A percentile compares a stretch with the other conserved stretches of the same genome.
Conservation (phyloP, 2,888 invertebrate genomes). For the Allolobophora icterica region DNA sequence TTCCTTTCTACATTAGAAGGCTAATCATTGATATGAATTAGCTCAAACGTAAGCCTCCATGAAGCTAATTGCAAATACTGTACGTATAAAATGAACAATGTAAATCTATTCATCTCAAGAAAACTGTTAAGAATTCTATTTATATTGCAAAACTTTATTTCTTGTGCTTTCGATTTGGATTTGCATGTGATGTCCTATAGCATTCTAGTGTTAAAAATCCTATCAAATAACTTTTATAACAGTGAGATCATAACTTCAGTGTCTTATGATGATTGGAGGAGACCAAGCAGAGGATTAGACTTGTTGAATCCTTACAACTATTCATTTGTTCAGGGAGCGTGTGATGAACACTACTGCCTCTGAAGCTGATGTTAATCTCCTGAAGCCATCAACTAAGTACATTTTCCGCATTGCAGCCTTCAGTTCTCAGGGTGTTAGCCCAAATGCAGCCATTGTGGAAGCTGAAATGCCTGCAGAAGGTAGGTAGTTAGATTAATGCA, state of each 20-base stretch:
- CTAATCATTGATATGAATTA: background rate
- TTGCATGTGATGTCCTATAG: too few species aligned
- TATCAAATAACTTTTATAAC: too few species aligned
- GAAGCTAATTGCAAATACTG: background rate
- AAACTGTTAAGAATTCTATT: too few species aligned
- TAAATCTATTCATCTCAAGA: too few species aligned
- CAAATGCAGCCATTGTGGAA: slow-evolving; percentile 75
- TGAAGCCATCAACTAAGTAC: slow-evolving; percentile 87
- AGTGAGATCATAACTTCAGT: too few species aligned
- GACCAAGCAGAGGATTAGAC: too few species aligned
- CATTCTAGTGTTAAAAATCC: too few species aligned
- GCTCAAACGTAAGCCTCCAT: too few species aligned
- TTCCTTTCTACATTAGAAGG: background rate
- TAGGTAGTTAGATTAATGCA: background rate
- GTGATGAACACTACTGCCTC: slow-evolving; percentile 77
- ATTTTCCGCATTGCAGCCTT: slow-evolving; percentile 83
- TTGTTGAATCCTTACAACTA: background rate
- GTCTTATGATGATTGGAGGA: too few species aligned
- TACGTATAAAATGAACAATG: background rate
- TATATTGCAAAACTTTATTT: too few species aligned
- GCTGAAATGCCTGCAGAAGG: slow-evolving; percentile 70
- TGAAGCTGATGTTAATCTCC: slow-evolving; percentile 77
- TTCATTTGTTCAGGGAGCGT: slow-evolving; percentile 76
- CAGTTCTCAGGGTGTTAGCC: slow-evolving; percentile 77
- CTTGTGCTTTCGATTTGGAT: too few species aligned